Evolutionary conservation across 64 coral and sea anemone genomes (phyloP), one percentile per base, ranked within the genome.

Genomic region (Orbicella faveolata): DNA sequence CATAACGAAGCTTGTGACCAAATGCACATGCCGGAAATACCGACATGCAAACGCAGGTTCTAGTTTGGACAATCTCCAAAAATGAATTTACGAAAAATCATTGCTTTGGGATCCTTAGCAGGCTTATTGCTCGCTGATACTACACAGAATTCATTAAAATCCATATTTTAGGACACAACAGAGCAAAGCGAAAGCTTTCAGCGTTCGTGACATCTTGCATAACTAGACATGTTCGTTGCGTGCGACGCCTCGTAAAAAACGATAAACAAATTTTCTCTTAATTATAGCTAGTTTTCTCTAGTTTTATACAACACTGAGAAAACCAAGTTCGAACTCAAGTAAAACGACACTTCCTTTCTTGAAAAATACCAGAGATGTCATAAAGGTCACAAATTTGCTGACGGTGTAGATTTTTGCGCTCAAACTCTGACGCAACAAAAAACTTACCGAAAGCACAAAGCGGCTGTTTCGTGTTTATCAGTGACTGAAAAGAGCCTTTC

Each of bases 381-480:
- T n/a, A 52, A 16, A 12, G 44, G n/a, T 3, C 20, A 73, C 21
- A 73, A 72, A 72, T 4, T 85, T 85, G 82, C 82, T 85, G 82
- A 85, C 82, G 16, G 19, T 30, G 82, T 73, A 68, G n/a, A 85
- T 85, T 85, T 85, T 72, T 37, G 41, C 20, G 37, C 37, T 0
- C 44, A 48, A 4, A 23, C 13, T 68, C 0, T 1, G 19, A 39
- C 35, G 35, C 63, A 62, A 33, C 14, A 63, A 12, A 21, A 34
- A 52, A 94, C 92, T 89, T 78, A 98, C 96, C 96, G 61, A 98
- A 98, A 23, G 85, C 84, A 21, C 96, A 85, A 0, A 98, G 81
- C 3, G 83, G 63, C 63, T 98, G 96, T 54, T 80, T 92, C 14
- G 92, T 98, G 34, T 87, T 87, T 34, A 98, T 83, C 20, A 98